Evolutionary conservation across 1,140 invertebrate species (phyloP).

Genomic region (Solenopsis fugax): DNA sequence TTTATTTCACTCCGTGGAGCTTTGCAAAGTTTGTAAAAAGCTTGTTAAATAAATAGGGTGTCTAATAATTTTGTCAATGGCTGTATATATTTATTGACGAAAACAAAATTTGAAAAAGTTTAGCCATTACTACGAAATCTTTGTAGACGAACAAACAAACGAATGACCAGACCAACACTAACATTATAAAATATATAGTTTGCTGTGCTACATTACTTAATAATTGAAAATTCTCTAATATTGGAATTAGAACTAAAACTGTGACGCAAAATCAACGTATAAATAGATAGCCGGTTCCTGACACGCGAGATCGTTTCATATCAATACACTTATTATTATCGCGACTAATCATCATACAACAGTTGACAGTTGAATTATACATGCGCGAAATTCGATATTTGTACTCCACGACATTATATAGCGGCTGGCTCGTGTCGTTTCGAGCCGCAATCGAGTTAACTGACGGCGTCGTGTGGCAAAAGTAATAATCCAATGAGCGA

Average conservation of each 20-base stretch:
- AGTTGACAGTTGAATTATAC: slow-evolving; percentile 1
- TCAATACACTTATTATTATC: slow-evolving; percentile 30
- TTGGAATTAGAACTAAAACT: slow-evolving; percentile 27
- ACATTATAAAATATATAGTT: no score
- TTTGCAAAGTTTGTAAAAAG: no score
- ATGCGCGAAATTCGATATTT: background rate
- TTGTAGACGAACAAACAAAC: no score
- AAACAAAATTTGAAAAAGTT: no score
- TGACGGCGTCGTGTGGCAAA: slow-evolving; percentile 28
- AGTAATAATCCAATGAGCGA: slow-evolving; percentile 75
- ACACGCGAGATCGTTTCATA: background rate
- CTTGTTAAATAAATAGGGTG: no score
- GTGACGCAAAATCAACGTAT: background rate
- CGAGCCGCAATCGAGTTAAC: slow-evolving; percentile 15
- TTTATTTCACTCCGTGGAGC: no score
- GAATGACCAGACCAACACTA: no score
- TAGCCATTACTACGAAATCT: no score
- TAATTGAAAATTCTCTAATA: background rate
- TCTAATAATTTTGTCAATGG: no score
- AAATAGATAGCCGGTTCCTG: background rate
- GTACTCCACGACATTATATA: background rate
- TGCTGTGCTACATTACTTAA: background rate
- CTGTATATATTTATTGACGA: no score
- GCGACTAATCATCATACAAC: slow-evolving; percentile 27
- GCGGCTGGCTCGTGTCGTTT: slow-evolving; percentile 19